Evolutionary conservation across 2,113 vertebrate genomes (phyloP), one percentile per base, ranked within the genome.

Genomic region (Eptatretus burgeri): DNA sequence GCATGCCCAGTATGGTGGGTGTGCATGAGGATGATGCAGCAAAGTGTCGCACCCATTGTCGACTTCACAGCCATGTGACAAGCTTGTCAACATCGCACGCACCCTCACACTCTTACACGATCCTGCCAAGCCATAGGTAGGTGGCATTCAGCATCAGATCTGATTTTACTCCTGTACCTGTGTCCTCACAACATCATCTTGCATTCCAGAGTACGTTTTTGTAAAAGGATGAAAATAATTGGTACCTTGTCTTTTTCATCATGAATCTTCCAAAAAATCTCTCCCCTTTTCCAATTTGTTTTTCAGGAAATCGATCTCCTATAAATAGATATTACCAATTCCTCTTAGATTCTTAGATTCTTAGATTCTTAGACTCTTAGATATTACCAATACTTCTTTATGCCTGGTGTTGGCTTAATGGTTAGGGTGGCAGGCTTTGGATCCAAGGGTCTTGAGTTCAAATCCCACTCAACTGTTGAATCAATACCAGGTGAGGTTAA

Each of bases 81-180:
- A 82, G 82, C 69, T 69, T 80, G 13, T 81, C 79, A 12, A 69
- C 80, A 71, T 76, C 76, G 71, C 84, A 85, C 72, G 74, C 82
- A 41, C 83, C 91, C 68, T 76, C 77, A 64, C 79, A 82, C 67
- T 73, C 74, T 12, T 65, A 68, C 72, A 75, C 75, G 67, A 85
- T 98, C 84, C 75, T 96, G 72, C 91, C 91, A 74, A 93, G 91
- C 71, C 86, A 98, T 77, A 98, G 89, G 91, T 98, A 81, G 27
- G 27, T 41, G 27, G 3, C 27, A 41, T 41, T 41, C 27, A 7
- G 27, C 27, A 41, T 41, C 27, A 76, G 50, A 66, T 64, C 52
- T 69, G 66, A 49, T 53, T 67, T 2, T 5, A 27, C 49, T 68
- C 66, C 27, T 8, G 2, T 70, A 63, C 69, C 41, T 68, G 69